Base-by-base conservation (phyloP, 1,140 invertebrate species). In the Ips nitidus region DNA sequence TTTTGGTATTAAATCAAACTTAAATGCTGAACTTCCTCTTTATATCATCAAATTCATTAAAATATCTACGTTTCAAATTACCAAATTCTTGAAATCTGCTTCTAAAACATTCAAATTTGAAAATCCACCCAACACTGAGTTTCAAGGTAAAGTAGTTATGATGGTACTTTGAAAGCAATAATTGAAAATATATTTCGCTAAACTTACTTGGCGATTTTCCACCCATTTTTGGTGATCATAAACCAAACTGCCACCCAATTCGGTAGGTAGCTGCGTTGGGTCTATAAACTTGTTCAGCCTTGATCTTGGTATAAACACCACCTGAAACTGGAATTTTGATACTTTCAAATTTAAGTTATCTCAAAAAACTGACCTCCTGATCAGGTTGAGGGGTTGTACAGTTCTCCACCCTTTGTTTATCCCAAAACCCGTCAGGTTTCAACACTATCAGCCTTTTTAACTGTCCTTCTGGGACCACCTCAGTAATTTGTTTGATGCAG, bases 201-300 rank as follows among this genome's bases (percentile, higher is more conserved):
- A 50, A 69, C 59, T 36, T 82, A 94, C 93, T 83, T 91, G 84
- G 82, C 92, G 84, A 76, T 90, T 91, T 72, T 93, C 87, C 73
- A 94, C 89, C 94, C 94, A 95, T 74, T 90, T 86, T 62, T 86
- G 82, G 76, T 93, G 90, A 81, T 94, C 88, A 81, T 93, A 94
- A 50, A 85, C 82, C 75, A 93, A 86, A 50, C 85, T 85, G 45
- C 94, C 94, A 22, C 91, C 91, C 40, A 95, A 81, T 74, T 94
- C 92, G 72, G 86, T 85, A n/a, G 92, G 92, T 77, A 95, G 80
- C 80, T 92, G 89, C 56, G 85, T 83, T 58, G 82, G 78, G 72
- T 92, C 91, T 52, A 94, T 84, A 75, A 89, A 88, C 75, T 90
- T 86, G 64, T 84, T 84, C 62, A 95, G 82, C 73, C 91, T 86